Conservation (phyloP, 1,140 invertebrate genomes). For the Drosophila kanapiae region DNA sequence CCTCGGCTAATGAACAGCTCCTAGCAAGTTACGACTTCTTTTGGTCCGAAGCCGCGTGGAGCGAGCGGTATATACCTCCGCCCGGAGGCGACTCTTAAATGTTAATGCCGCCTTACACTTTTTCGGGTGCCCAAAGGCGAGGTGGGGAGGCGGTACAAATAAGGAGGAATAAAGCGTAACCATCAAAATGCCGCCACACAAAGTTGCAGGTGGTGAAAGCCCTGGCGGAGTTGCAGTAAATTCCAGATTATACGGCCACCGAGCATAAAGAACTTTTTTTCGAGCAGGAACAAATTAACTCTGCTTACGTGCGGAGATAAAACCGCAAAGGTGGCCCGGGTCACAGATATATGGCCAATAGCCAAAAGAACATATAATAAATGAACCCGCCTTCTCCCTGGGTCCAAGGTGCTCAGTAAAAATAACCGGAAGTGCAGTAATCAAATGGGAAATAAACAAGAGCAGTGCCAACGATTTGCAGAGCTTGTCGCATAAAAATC, state of each 20-base stretch:
- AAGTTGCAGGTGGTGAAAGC: constrained; percentile 49
- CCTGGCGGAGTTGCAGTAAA: constrained; percentile 40
- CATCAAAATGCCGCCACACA: constrained; percentile 46
- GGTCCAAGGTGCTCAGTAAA: neutral
- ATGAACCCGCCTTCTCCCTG: constrained; percentile 5
- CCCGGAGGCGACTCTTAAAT: constrained; percentile 57
- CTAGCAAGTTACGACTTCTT: constrained; percentile 54
- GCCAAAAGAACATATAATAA: constrained; percentile 4
- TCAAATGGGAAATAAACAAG: constrained; percentile 7
- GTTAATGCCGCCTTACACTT: constrained; percentile 63
- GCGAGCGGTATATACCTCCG: constrained; percentile 8
- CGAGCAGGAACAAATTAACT: constrained; percentile 42
- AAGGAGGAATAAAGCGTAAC: constrained; percentile 27
- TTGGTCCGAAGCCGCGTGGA: constrained; percentile 10
- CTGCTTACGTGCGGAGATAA: constrained; percentile 36
- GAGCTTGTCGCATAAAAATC: neutral
- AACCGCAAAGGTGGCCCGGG: constrained; percentile 8
- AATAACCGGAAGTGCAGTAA: constrained; percentile 13
- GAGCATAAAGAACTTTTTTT: constrained; percentile 29
- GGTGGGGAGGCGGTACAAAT: constrained; percentile 15
- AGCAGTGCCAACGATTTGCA: neutral
- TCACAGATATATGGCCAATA: constrained; percentile 23
- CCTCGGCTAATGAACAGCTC: constrained; percentile 57
- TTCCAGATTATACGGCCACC: constrained; percentile 26
- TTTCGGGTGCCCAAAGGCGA: constrained; percentile 24